phyloP scores from a whole-genome alignment of 2,113 vertebrate genomes.

The Merops nubicus region DNA sequence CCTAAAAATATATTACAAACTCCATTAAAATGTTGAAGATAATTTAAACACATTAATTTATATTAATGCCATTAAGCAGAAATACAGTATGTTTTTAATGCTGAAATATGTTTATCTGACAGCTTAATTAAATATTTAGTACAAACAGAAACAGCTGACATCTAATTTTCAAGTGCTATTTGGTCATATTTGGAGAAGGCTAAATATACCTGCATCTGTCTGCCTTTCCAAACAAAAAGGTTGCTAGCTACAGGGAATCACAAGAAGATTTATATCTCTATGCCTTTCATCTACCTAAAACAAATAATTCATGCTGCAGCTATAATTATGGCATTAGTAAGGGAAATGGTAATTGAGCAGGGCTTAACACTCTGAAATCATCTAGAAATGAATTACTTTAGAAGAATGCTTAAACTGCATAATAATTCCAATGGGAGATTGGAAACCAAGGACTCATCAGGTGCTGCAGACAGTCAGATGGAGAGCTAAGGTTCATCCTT shows the following conservation, averaged over 20 bases:
- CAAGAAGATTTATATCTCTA: background rate
- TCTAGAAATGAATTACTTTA: slow-evolving; percentile 14
- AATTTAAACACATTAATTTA: background rate
- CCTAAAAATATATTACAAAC: background rate
- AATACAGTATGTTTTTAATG: background rate
- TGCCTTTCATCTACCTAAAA: background rate
- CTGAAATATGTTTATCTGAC: background rate
- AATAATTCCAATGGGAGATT: background rate
- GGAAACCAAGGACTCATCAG: background rate
- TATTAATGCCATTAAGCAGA: background rate
- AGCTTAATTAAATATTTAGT: slow-evolving; percentile 5
- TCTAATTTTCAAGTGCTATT: background rate
- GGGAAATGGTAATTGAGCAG: background rate
- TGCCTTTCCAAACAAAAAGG: background rate
- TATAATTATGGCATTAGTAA: slow-evolving; percentile 16
- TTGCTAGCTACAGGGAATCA: background rate
- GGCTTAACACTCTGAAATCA: background rate
- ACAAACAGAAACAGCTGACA: background rate
- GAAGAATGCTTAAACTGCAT: background rate
- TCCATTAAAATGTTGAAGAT: background rate
- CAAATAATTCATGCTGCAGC: background rate
- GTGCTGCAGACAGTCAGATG: background rate
- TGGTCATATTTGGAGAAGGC: background rate
- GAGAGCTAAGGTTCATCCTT: background rate
- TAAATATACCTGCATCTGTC: background rate